These are phyloP conservation scores for Caenorhabditis sulstoni DNA, from an alignment of 2,888 invertebrate species.

Conservation along the genomic window DNA sequence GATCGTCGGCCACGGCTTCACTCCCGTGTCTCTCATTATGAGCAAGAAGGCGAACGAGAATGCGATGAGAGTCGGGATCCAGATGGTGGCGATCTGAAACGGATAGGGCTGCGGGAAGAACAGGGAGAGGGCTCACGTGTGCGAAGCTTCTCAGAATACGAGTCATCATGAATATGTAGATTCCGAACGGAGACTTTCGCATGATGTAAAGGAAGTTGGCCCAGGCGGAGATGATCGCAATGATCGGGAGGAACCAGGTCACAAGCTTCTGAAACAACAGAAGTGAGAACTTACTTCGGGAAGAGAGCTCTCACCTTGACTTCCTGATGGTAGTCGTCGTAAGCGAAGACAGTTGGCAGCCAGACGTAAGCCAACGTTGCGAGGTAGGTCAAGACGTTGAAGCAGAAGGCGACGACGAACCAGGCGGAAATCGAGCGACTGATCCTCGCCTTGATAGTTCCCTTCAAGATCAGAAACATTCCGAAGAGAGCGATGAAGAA, in stretches of 20 bases:
- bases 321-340: slow-evolving; percentile 76
- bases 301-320: slow-evolving; percentile 61
- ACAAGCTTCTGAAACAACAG: slow-evolving; percentile 58
- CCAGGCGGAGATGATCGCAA: slow-evolving; percentile 79
- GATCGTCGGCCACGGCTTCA: slow-evolving; percentile 75
- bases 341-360: slow-evolving; percentile 75
- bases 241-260: slow-evolving; percentile 78
- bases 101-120: no score
- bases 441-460: slow-evolving; percentile 70
- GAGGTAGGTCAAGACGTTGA: slow-evolving; percentile 74
- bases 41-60: slow-evolving; percentile 79
- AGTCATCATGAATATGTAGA: slow-evolving; percentile 80
- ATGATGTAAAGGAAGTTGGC: slow-evolving; percentile 72
- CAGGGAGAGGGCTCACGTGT: no score
- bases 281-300: background rate
- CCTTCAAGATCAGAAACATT: slow-evolving; percentile 76
- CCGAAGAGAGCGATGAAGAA: slow-evolving; percentile 70
- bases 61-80: slow-evolving; percentile 78
- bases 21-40: slow-evolving; percentile 77
- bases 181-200: slow-evolving; percentile 76
- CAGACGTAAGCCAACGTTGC: slow-evolving; percentile 76
- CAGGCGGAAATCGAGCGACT: slow-evolving; percentile 67
- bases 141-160: slow-evolving; percentile 75
- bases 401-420: slow-evolving; percentile 74
- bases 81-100: slow-evolving; percentile 77